Conservation (phyloP, 2,797 vertebrate species). For the Hemitrygon akajei region DNA sequence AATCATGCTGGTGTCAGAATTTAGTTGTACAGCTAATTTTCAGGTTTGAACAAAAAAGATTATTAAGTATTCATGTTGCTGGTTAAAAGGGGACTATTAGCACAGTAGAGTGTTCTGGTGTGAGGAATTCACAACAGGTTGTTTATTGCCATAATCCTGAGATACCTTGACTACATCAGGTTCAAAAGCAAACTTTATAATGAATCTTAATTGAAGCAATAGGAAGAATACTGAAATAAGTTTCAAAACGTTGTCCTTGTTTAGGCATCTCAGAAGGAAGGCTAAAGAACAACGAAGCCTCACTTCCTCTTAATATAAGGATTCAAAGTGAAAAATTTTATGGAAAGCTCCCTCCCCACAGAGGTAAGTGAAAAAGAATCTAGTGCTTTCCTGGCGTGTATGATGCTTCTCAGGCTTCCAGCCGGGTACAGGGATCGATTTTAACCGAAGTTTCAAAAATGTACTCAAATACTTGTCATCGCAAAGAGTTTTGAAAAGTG, state of each 20-base stretch:
- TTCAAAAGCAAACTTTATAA: not conserved
- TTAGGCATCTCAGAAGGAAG: no score
- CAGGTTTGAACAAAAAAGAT: not conserved
- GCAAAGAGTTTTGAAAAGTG: not conserved
- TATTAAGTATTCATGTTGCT: not conserved
- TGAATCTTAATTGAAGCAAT: not conserved
- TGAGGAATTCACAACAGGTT: not conserved
- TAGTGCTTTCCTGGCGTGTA: no score
- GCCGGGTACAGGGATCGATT: no score
- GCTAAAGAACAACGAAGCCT: no score
- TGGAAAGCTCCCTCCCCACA: no score
- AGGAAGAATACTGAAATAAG: not conserved
- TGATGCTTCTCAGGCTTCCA: no score
- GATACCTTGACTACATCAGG: not conserved
- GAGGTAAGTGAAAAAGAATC: no score
- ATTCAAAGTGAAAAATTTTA: no score
- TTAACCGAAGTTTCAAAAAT: not conserved
- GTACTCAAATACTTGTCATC: not conserved
- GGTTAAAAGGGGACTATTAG: not conserved
- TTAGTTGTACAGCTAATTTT: not conserved
- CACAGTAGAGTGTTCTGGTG: not conserved
- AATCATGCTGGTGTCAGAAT: not conserved
- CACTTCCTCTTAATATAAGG: no score
- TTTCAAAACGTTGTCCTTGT: no score
- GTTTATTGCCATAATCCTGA: not conserved